phyloP scores from a whole-genome alignment of 37 sponge, comb jelly and placozoan genomes.

The Diacarnus erythraeanus region DNA sequence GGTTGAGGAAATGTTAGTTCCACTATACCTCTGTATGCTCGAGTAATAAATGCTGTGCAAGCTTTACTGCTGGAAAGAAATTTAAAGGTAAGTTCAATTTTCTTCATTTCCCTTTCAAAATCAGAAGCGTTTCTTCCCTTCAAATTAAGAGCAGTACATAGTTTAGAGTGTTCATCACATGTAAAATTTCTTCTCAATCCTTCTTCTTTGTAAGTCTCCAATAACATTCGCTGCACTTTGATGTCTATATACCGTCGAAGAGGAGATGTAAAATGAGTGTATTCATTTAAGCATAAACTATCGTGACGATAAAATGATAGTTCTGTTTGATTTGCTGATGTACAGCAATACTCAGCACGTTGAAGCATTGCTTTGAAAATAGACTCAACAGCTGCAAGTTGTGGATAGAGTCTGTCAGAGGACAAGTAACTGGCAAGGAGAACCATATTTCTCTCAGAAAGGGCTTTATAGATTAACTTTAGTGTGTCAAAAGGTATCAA shows the following conservation, averaged over 20 bases:
- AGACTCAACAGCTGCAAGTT: conserved; percentile 29
- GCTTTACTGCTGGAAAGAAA: conserved; percentile 15
- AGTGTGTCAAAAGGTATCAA: conserved; percentile 4
- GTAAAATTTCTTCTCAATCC: neutral
- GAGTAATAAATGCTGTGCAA: conserved; percentile 12
- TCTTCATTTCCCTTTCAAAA: conserved; percentile 41
- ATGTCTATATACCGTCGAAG: conserved; percentile 69
- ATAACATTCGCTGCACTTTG: conserved; percentile 44
- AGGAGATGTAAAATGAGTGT: conserved; percentile 80
- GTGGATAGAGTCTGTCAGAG: conserved; percentile 39
- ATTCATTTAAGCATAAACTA: conserved; percentile 22
- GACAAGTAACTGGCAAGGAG: conserved; percentile 13
- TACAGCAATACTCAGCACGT: conserved; percentile 46
- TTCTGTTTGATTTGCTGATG: conserved; percentile 13
- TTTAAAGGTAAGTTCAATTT: conserved; percentile 14
- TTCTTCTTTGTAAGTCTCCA: neutral
- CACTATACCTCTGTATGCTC: neutral
- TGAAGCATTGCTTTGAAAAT: neutral
- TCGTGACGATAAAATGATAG: conserved; percentile 24
- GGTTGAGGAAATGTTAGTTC: conserved; percentile 19
- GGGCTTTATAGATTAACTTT: neutral
- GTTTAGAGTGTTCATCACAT: neutral
- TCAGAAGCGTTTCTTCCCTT: conserved; percentile 9
- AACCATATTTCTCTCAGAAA: neutral
- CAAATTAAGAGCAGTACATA: conserved; percentile 33